A percentile compares a stretch with the other conserved stretches of the same genome.
phyloP scores from a whole-genome alignment of 1,140 invertebrate species.

The Fopius arisanus region DNA sequence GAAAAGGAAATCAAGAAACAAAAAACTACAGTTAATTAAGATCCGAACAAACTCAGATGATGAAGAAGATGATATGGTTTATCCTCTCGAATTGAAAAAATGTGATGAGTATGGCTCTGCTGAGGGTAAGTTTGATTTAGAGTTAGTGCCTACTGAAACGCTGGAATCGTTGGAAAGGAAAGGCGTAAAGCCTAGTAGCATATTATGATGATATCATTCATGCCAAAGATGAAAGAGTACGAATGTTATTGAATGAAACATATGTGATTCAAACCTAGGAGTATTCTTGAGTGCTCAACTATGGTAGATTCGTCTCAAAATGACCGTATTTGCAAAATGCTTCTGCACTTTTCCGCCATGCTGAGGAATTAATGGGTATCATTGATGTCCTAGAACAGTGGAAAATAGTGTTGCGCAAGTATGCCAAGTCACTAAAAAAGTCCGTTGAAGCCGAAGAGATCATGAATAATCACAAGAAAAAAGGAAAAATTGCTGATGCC shows the following conservation, averaged over 20 bases:
- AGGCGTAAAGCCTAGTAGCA: not conserved
- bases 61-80: too few species aligned
- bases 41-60: too few species aligned
- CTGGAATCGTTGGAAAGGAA: slow-evolving; percentile 29
- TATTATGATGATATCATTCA: not conserved
- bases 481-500: not conserved
- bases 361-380: not conserved
- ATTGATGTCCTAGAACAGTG: not conserved
- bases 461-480: slow-evolving; percentile 4
- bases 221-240: not conserved
- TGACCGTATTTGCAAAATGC: slow-evolving; percentile 14
- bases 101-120: slow-evolving; percentile 35
- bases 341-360: slow-evolving; percentile 8
- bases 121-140: slow-evolving; percentile 20
- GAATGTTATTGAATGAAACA: not conserved
- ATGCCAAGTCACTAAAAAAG: not conserved
- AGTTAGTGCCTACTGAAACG: slow-evolving; percentile 21
- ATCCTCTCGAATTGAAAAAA: not conserved
- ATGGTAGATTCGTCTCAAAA: not conserved
- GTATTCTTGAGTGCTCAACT: slow-evolving; percentile 1
- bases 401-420: not conserved
- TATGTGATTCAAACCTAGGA: not conserved
- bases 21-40: too few species aligned
- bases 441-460: not conserved
- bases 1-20: not conserved